Evolutionary conservation across 2,888 invertebrate species (phyloP), one percentile per base, ranked within the genome.

Genomic region (Synanthedon vespiformis): DNA sequence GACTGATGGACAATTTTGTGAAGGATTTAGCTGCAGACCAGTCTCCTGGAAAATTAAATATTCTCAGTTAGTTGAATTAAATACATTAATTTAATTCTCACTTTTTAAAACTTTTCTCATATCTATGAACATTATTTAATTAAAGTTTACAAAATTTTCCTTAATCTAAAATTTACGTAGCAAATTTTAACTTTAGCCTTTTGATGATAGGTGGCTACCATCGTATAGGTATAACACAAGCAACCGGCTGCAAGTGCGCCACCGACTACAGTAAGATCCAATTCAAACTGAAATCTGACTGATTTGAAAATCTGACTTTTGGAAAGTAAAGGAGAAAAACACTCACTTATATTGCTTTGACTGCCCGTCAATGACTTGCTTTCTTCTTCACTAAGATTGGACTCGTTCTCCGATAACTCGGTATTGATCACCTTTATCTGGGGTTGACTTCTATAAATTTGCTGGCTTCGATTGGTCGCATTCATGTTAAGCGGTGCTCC

Each of bases 381-480:
- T 48, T 86, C 86, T 4, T 85, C 85, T 1, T 85, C 85, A 55
- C 85, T 85, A 44, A 74, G 49, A 51, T 80, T 81, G 2, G 84
- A 84, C 44, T 86, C 86, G 51, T 80, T 81, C 51, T 85, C 86
- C 0, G 82, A 84, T n/a, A 75, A 66, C 12, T 84, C 83, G 0
- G 72, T 58, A 48, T 72, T 73, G 53, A 68, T 72, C 4, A 68
- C 57, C 54, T 74, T 68, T 48, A 79, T 77, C 4, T 78, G 76
- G 0, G 84, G 79, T 52, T 77, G 80, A 51, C 73, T 80, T 47
- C 65, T 61, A 57, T 75, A 76, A 57, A 78, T 62, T 18, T 69
- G 74, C 11, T 70, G 67, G 0, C 60, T 65, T 50, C 67, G 60
- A 44, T 56, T 63, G 14, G 65, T 68, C 0, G 67, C 53, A 3